phyloP scores from a whole-genome alignment of 2,797 vertebrate genomes.

The Arremon aurantiirostris region DNA sequence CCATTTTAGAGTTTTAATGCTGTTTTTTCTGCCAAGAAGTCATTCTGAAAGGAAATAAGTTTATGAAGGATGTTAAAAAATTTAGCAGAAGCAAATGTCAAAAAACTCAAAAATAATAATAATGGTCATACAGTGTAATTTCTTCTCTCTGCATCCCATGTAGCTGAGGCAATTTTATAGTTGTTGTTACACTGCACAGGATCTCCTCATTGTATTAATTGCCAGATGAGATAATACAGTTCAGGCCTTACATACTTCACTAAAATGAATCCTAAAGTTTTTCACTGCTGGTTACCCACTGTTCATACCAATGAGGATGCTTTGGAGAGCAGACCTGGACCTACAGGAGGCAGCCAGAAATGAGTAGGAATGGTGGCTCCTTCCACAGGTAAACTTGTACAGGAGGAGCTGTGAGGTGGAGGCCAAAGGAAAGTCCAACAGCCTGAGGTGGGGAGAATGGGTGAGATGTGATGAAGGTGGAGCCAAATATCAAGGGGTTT shows the following conservation, averaged over 20 bases:
- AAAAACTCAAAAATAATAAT: neutral
- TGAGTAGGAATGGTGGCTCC: neutral
- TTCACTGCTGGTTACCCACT: neutral
- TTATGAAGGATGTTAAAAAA: constrained; percentile 35
- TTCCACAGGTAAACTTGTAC: neutral
- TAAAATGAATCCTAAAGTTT: neutral
- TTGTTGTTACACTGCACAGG: neutral
- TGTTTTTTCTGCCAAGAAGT: constrained; percentile 31
- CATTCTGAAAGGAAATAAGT: constrained; percentile 45
- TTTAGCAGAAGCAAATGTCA: constrained; percentile 17
- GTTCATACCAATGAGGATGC: neutral
- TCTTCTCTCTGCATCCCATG: constrained; percentile 9
- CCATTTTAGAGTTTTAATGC: neutral
- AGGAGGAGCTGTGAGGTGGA: neutral
- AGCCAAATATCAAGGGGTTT: neutral
- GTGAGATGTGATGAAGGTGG: neutral
- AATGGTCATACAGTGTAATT: neutral
- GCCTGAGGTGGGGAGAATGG: neutral
- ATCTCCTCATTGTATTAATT: constrained; percentile 14
- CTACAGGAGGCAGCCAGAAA: neutral
- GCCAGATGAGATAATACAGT: neutral
- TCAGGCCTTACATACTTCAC: neutral
- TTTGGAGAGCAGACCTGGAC: neutral
- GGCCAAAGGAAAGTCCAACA: neutral
- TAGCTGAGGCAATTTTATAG: constrained; percentile 42